These are phyloP conservation scores for Candoia aspera DNA, from an alignment of 2,113 vertebrate species.

Conservation along the genomic window DNA sequence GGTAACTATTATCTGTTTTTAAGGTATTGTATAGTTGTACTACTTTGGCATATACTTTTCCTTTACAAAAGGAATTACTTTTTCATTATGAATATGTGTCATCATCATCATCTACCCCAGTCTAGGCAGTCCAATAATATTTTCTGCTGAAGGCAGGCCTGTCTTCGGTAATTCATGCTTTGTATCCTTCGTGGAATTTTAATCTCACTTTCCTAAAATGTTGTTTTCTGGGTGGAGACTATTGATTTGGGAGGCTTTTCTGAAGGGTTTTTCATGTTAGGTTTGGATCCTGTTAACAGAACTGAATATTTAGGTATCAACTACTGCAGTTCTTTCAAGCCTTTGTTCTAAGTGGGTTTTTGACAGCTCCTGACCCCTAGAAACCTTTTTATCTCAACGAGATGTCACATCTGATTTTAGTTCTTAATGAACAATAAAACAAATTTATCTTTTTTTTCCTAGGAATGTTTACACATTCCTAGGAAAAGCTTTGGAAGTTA, in stretches of 20 bases:
- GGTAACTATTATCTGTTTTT: conserved; percentile 68
- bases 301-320: background rate
- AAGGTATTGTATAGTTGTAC: background rate
- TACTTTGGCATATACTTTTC: background rate
- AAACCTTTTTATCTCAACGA: background rate
- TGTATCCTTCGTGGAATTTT: background rate
- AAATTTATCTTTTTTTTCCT: background rate
- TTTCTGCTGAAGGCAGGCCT: background rate
- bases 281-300: background rate
- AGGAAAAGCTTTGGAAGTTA: background rate
- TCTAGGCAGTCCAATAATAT: background rate
- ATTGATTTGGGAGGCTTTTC: background rate
- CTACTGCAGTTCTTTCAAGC: background rate
- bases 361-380: background rate
- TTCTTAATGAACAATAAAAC: background rate
- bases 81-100: background rate
- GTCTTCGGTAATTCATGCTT: background rate
- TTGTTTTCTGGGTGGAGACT: background rate
- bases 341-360: background rate
- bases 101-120: background rate
- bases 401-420: background rate
- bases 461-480: background rate
- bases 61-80: background rate
- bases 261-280: background rate
- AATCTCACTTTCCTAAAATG: background rate